These are phyloP conservation scores for Phylloscopus trochilus DNA, from an alignment of 2,113 vertebrate genomes.

Conservation along the genomic window DNA sequence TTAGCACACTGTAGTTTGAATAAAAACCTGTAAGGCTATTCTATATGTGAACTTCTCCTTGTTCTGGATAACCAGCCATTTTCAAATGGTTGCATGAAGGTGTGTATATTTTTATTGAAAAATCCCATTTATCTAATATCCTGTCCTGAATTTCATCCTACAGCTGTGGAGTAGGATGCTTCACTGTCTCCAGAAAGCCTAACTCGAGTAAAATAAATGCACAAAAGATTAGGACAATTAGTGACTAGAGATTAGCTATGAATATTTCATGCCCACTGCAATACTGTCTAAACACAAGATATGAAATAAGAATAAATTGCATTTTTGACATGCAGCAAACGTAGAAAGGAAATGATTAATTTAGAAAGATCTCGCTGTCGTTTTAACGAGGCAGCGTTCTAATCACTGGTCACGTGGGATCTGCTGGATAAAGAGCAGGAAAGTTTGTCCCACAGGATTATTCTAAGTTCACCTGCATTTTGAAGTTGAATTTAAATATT, in stretches of 20 bases:
- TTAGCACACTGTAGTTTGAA: neutral
- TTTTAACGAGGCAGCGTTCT: neutral
- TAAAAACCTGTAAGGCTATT: neutral
- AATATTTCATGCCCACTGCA: conserved; percentile 56
- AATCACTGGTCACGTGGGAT: neutral
- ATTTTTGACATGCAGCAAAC: neutral
- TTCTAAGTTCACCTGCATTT: neutral
- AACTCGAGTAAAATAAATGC: conserved; percentile 18
- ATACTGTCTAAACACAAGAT: conserved; percentile 55
- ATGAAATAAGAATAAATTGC: conserved; percentile 45
- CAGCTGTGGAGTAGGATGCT: neutral
- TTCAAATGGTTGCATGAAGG: neutral
- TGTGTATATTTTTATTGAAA: neutral
- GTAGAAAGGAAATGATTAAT: neutral
- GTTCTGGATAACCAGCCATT: neutral
- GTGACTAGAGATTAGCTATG: conserved; percentile 32
- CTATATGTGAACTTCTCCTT: neutral
- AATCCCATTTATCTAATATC: neutral
- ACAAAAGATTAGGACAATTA: neutral
- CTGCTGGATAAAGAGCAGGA: neutral
- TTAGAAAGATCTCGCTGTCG: neutral
- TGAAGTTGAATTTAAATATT: neutral
- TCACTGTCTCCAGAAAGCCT: neutral
- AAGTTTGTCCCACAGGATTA: neutral
- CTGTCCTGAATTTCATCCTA: neutral